Conservation (phyloP, 2,888 invertebrate genomes). For the Slavum lentiscoides region DNA sequence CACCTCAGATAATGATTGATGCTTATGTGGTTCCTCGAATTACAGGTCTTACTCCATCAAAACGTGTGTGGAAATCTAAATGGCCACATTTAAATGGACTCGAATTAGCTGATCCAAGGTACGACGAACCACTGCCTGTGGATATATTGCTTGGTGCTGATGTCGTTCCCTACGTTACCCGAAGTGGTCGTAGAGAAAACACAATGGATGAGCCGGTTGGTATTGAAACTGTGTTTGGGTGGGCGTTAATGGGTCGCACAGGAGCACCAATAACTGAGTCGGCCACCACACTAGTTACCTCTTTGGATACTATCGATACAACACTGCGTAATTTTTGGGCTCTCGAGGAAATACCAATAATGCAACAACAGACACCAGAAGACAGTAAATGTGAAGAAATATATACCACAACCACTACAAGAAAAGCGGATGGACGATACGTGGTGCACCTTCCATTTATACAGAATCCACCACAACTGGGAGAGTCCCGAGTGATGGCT, state of each 20-base stretch:
- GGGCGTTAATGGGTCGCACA: background rate
- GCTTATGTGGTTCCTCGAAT: background rate
- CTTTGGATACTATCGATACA: background rate
- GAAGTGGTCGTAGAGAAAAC: background rate
- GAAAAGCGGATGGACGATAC: background rate
- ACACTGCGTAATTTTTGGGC: background rate
- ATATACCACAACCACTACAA: background rate
- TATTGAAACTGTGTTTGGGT: slow-evolving; percentile 1
- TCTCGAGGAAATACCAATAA: background rate
- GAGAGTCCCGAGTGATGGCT: background rate
- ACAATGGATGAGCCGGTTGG: background rate
- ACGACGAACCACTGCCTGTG: background rate
- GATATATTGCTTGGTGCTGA: background rate
- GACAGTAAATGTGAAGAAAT: background rate
- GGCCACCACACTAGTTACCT: background rate
- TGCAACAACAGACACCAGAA: background rate
- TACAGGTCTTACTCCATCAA: background rate
- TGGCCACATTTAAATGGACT: background rate
- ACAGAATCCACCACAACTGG: background rate
- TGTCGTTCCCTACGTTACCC: background rate
- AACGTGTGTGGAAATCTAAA: background rate
- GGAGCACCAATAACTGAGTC: background rate
- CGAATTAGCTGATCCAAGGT: background rate
- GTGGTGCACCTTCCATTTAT: background rate
- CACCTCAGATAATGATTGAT: background rate